phyloP scores from a whole-genome alignment of 2,797 vertebrate species.

The Gouania willdenowi region DNA sequence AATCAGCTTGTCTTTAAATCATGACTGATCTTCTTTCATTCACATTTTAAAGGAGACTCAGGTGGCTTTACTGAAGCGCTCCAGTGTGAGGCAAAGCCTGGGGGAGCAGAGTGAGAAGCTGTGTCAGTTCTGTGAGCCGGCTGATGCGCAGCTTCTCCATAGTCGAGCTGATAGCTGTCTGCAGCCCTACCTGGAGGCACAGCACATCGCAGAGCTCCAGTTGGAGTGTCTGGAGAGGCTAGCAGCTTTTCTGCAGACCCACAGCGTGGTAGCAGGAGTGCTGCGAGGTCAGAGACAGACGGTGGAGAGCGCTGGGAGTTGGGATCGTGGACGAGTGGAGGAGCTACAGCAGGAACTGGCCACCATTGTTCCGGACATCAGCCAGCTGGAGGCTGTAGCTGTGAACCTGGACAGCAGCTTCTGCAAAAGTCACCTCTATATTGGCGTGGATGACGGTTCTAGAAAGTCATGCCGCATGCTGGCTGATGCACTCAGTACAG shows the following conservation, averaged over 20 bases:
- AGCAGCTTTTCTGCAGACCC: conserved; percentile 78
- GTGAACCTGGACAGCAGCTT: conserved; percentile 81
- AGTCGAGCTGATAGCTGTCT: conserved; percentile 82
- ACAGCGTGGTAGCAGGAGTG: conserved; percentile 55
- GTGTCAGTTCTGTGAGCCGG: conserved; percentile 75
- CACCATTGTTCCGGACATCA: conserved; percentile 75
- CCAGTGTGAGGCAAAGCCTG: conserved; percentile 67
- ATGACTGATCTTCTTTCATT: background rate
- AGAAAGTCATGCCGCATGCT: conserved; percentile 84
- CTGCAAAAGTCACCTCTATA: conserved; percentile 87
- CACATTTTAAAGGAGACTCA: conserved; percentile 74
- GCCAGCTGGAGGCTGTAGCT: conserved; percentile 79
- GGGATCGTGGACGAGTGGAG: conserved; percentile 84
- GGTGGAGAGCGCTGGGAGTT: conserved; percentile 84
- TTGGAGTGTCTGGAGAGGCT: conserved; percentile 79
- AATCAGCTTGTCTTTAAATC: too few species aligned
- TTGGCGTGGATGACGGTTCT: conserved; percentile 72
- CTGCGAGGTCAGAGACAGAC: conserved; percentile 81
- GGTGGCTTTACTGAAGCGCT: conserved; percentile 74
- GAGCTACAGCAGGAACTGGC: conserved; percentile 81
- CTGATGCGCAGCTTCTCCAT: conserved; percentile 78
- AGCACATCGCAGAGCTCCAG: conserved; percentile 77
- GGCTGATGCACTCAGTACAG: conserved; percentile 78
- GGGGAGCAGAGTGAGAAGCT: conserved; percentile 77
- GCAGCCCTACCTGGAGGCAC: conserved; percentile 85